These are phyloP conservation scores for Stenichneumon culpator DNA, from an alignment of 2,888 invertebrate species.

Conservation along the genomic window DNA sequence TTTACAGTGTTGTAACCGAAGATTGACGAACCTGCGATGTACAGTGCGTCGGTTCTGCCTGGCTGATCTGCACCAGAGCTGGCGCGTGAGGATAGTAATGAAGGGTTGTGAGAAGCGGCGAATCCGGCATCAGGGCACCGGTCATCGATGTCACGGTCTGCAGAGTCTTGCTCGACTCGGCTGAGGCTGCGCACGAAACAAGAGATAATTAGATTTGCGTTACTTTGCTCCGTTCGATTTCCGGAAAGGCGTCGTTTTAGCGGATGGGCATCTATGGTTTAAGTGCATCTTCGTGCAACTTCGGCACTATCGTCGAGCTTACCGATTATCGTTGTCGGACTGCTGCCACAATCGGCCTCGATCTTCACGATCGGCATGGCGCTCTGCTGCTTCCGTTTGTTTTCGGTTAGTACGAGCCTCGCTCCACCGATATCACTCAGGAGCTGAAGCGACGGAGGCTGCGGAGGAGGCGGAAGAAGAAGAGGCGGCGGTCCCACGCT, in stretches of 20 bases:
- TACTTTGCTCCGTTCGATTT: background rate
- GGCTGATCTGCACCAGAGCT: conserved; percentile 82
- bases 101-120: conserved; percentile 81
- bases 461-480: conserved; percentile 87
- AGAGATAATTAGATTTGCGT: background rate
- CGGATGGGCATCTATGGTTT: background rate
- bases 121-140: conserved; percentile 79
- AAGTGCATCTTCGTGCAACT: background rate
- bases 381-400: conserved; percentile 87
- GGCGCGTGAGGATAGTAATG: conserved; percentile 83
- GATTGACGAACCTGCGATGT: conserved; percentile 79
- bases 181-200: conserved; percentile 73
- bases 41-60: conserved; percentile 81
- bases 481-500: conserved; percentile 85
- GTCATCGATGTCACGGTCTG: conserved; percentile 83
- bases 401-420: conserved; percentile 88
- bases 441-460: conserved; percentile 89
- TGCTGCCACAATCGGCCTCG: conserved; percentile 88
- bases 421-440: conserved; percentile 87
- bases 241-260: background rate
- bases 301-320: conserved; percentile 56
- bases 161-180: conserved; percentile 82
- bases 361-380: conserved; percentile 89
- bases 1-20: background rate
- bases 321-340: conserved; percentile 82